These are phyloP conservation scores for Saccostrea cuccullata DNA, from an alignment of 1,140 invertebrate genomes.

Conservation along the genomic window DNA sequence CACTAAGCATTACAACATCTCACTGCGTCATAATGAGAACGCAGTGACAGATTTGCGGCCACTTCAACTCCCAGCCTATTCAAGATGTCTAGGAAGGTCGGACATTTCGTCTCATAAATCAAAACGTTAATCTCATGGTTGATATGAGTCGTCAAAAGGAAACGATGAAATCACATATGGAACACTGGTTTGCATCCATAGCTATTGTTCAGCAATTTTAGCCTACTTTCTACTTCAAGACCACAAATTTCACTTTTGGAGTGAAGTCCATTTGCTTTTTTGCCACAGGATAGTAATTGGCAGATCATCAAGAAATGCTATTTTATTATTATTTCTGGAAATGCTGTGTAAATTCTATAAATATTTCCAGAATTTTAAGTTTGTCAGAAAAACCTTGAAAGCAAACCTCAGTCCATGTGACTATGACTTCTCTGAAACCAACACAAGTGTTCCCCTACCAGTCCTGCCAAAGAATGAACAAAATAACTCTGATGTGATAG, in stretches of 20 bases:
- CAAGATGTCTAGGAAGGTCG: conserved; percentile 29
- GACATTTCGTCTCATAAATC: conserved; percentile 40
- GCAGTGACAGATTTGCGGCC: conserved; percentile 37
- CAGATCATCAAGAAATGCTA: too few species aligned
- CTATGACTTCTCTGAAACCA: conserved; percentile 22
- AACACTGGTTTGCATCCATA: conserved; percentile 54
- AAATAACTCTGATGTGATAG: conserved; percentile 46
- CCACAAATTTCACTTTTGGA: conserved; percentile 22
- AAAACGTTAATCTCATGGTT: conserved; percentile 48
- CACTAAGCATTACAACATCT: conserved; percentile 10
- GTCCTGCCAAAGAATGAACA: conserved; percentile 55
- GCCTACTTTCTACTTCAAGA: neutral
- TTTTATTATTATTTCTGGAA: too few species aligned
- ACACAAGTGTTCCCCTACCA: conserved; percentile 42
- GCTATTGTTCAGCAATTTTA: too few species aligned
- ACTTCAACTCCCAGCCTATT: conserved; percentile 45
- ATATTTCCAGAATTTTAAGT: too few species aligned
- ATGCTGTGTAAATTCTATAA: too few species aligned
- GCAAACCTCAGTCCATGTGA: neutral
- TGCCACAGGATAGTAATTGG: too few species aligned
- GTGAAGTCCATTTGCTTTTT: too few species aligned
- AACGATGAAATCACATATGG: conserved; percentile 46
- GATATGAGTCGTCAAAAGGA: conserved; percentile 42
- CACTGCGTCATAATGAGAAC: conserved; percentile 42
- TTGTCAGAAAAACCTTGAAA: too few species aligned